Percentiles rank a stretch among this genome's conserved stretches.
Evolutionary conservation across 2,797 vertebrate species (phyloP).

Genomic region (Tadarida brasiliensis): DNA sequence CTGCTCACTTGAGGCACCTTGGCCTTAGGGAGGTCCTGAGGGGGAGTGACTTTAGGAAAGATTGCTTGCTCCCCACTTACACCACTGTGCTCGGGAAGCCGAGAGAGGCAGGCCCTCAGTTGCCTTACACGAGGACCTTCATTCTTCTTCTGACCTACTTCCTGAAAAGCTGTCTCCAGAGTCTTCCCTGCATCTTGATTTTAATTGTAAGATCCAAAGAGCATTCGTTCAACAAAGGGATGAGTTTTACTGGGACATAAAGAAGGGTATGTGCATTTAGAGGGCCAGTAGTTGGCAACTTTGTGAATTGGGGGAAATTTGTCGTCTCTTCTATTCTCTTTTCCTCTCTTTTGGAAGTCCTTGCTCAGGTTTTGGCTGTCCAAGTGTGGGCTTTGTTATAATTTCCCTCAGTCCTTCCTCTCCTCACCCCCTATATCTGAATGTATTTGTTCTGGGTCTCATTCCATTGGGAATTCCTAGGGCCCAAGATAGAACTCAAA

Average conservation of each 20-base stretch:
- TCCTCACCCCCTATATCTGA: not conserved
- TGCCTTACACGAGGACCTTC: not conserved
- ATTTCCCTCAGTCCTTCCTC: not conserved
- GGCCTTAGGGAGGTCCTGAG: not conserved
- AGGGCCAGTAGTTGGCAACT: not conserved
- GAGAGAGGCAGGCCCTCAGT: not conserved
- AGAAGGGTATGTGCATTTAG: not conserved
- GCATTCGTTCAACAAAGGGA: not conserved
- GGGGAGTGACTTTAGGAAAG: not conserved
- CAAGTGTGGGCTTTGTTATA: not conserved
- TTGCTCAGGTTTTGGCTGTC: not conserved
- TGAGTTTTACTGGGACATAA: not conserved
- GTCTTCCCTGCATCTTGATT: not conserved
- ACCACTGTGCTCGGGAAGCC: not conserved
- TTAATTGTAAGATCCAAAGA: not conserved
- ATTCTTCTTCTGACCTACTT: not conserved
- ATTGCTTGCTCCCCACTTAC: not conserved
- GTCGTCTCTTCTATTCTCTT: not conserved
- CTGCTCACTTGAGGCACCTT: slow-evolving; percentile 2
- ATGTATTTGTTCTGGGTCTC: not conserved
- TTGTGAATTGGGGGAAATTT: not conserved
- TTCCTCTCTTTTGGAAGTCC: not conserved
- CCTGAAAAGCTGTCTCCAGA: not conserved
- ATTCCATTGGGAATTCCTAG: not conserved
- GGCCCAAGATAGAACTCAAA: not conserved